phyloP scores from a whole-genome alignment of 1,140 invertebrate genomes.

The Choristoneura fumiferana region DNA sequence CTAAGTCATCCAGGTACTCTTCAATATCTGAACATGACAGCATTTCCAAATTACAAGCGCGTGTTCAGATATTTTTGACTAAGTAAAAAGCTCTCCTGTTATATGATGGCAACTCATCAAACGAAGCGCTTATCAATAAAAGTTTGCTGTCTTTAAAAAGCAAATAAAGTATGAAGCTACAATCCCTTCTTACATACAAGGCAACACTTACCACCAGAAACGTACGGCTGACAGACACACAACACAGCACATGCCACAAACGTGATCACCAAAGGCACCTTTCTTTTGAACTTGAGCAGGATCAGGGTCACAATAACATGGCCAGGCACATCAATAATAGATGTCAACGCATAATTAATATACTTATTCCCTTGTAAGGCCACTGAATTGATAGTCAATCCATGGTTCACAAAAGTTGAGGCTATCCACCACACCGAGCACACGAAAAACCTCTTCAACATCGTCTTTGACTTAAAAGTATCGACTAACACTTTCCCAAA shows the following conservation, averaged over 20 bases:
- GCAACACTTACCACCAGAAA: slow-evolving; percentile 47
- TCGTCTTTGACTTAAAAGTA: slow-evolving; percentile 46
- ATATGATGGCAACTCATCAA: no score
- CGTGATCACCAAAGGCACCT: slow-evolving; percentile 47
- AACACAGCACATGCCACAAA: slow-evolving; percentile 47
- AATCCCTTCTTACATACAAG: no score
- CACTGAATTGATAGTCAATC: slow-evolving; percentile 87
- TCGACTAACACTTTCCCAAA: slow-evolving; percentile 35
- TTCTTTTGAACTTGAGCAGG: slow-evolving; percentile 51
- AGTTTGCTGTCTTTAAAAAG: no score
- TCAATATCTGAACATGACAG: no score
- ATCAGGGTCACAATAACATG: slow-evolving; percentile 77
- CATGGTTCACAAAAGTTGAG: slow-evolving; percentile 88
- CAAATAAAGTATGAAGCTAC: no score
- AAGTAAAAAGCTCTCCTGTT: no score
- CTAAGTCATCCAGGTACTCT: no score
- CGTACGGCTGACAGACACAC: slow-evolving; percentile 55
- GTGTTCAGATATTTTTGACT: no score
- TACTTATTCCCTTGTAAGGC: slow-evolving; percentile 85
- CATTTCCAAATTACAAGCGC: no score
- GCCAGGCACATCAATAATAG: slow-evolving; percentile 83
- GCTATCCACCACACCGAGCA: slow-evolving; percentile 85
- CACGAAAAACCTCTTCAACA: slow-evolving; percentile 68
- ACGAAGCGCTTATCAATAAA: no score
- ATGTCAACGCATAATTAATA: slow-evolving; percentile 83